Evolutionary conservation across 2,113 vertebrate genomes (phyloP).

Genomic region (Nycticryphes semicollaris): DNA sequence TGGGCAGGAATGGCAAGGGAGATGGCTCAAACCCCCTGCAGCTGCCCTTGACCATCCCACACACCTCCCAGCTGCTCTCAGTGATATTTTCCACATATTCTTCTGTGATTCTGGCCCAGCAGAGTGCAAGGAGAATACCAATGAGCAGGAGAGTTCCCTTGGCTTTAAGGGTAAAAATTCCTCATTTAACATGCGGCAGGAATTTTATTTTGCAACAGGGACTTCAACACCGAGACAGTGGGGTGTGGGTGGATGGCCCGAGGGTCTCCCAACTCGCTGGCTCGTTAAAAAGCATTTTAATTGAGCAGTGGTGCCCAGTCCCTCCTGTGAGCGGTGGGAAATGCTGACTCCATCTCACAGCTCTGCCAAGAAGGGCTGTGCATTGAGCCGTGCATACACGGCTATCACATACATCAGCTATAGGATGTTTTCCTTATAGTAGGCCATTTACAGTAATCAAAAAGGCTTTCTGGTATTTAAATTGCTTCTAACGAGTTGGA

Average conservation of each 20-base stretch:
- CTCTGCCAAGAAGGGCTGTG: background rate
- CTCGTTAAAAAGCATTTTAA: background rate
- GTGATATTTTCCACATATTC: background rate
- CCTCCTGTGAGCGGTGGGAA: background rate
- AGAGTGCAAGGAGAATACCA: background rate
- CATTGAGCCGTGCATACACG: fast-evolving
- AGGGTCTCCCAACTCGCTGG: background rate
- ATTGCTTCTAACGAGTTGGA: background rate
- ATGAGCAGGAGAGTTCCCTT: background rate
- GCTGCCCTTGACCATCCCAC: background rate
- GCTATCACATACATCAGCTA: background rate
- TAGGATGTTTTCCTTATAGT: background rate
- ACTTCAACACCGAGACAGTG: background rate
- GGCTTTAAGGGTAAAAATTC: background rate
- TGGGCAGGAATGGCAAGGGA: background rate
- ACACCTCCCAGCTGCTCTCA: background rate
- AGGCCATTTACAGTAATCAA: background rate
- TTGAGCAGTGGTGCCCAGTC: background rate
- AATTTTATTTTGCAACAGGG: background rate
- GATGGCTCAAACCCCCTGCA: background rate
- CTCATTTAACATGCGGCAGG: background rate
- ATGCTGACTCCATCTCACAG: background rate
- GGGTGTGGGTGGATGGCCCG: background rate
- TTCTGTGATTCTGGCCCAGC: background rate
- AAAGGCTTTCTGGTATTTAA: background rate